Conservation (phyloP, 2,113 vertebrate genomes). For the Anarhynchus alexandrinus region DNA sequence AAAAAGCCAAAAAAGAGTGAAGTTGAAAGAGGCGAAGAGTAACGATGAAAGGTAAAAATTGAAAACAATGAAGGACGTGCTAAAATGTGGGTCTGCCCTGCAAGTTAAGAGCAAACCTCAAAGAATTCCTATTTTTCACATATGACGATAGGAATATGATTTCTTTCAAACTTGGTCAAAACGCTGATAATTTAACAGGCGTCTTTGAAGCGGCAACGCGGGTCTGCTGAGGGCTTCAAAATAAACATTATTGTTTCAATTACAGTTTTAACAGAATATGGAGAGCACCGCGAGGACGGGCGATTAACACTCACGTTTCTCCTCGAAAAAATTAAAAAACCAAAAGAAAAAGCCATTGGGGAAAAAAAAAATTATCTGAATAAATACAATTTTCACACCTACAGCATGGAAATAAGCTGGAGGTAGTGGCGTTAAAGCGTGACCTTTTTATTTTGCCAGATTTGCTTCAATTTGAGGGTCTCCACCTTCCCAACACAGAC, state of each 20-base stretch:
- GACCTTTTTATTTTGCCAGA: accelerated
- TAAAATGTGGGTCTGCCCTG: background rate
- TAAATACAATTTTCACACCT: background rate
- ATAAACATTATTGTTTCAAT: background rate
- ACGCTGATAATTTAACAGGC: background rate
- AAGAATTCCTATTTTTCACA: background rate
- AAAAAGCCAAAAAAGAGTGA: too few species aligned
- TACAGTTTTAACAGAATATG: background rate
- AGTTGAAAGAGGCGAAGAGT: background rate
- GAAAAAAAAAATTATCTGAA: background rate
- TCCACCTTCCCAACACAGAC: background rate
- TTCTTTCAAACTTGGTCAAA: background rate
- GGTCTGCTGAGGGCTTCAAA: background rate
- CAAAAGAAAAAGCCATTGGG: background rate
- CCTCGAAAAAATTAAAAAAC: background rate
- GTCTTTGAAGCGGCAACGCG: background rate
- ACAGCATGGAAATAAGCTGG: background rate
- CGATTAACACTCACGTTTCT: background rate
- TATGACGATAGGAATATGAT: background rate
- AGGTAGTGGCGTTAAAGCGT: accelerated
- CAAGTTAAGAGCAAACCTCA: background rate
- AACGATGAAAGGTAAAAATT: background rate
- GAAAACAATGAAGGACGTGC: background rate
- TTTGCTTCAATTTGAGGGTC: background rate
- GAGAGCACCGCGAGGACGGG: background rate